phyloP scores from a whole-genome alignment of 2,113 vertebrate genomes.

The Piprites chloris region DNA sequence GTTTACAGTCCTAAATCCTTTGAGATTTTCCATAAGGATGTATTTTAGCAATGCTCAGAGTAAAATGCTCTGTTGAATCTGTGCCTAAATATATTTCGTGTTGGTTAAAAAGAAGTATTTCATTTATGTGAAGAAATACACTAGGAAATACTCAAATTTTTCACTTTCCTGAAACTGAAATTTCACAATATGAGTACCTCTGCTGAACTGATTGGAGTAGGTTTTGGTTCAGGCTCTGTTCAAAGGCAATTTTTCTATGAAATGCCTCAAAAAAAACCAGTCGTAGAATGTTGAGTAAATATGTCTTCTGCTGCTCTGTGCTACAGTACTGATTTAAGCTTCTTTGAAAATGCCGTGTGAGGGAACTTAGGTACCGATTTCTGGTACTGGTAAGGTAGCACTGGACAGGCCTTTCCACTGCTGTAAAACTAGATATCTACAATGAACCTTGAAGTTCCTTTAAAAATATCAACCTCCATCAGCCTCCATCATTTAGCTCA shows the following conservation, averaged over 20 bases:
- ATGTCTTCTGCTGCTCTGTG: background rate
- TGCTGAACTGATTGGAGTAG: background rate
- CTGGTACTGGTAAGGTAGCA: background rate
- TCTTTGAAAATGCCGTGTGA: background rate
- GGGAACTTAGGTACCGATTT: background rate
- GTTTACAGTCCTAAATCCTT: background rate
- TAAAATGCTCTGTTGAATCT: background rate
- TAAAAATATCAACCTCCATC: background rate
- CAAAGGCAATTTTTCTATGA: background rate
- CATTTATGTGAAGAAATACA: background rate
- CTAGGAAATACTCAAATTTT: background rate
- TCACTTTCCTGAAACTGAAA: background rate
- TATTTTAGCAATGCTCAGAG: background rate
- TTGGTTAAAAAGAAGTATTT: background rate
- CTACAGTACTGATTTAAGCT: background rate
- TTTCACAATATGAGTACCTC: background rate
- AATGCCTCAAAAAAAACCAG: background rate
- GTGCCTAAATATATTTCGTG: background rate
- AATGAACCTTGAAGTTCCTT: background rate
- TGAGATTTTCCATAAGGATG: background rate
- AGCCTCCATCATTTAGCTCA: background rate
- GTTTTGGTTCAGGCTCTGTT: background rate
- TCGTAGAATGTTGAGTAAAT: background rate
- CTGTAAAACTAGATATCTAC: background rate
- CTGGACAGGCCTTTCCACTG: background rate